phyloP scores from a whole-genome alignment of 2,888 invertebrate species.

The Drosophila recens region DNA sequence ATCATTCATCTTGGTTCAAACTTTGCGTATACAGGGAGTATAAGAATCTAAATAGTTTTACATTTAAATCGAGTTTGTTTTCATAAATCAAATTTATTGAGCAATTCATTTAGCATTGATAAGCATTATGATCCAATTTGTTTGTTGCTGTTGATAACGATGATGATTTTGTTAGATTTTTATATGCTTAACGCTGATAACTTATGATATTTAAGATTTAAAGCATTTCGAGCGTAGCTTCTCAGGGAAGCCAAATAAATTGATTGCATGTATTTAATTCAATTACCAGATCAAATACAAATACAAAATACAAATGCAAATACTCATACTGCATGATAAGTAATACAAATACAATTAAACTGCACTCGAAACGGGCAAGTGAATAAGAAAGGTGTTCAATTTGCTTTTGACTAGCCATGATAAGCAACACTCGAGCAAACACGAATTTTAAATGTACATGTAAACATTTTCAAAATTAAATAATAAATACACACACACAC shows the following conservation, averaged over 20 bases:
- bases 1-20: conserved; percentile 6
- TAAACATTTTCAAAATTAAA: conserved; percentile 50
- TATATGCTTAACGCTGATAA: conserved; percentile 12
- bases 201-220: conserved; percentile 9
- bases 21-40: conserved; percentile 15
- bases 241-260: conserved; percentile 43
- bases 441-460: conserved; percentile 70
- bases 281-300: conserved; percentile 36
- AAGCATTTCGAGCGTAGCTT: conserved; percentile 30
- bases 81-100: conserved; percentile 4
- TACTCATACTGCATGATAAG: conserved; percentile 8
- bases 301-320: conserved; percentile 3
- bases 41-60: neutral
- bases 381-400: conserved; percentile 36
- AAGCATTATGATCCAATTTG: conserved; percentile 11
- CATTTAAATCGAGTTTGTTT: conserved; percentile 8
- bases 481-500: conserved; percentile 38
- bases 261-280: conserved; percentile 43
- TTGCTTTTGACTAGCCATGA: conserved; percentile 38
- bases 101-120: conserved; percentile 7
- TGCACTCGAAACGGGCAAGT: conserved; percentile 45
- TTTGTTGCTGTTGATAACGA: conserved; percentile 12
- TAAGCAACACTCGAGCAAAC: conserved; percentile 48
- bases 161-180: conserved; percentile 12
- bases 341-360: conserved; percentile 23